These are phyloP conservation scores for Lapara coniferarum DNA, from an alignment of 2,888 invertebrate genomes.

Conservation along the genomic window DNA sequence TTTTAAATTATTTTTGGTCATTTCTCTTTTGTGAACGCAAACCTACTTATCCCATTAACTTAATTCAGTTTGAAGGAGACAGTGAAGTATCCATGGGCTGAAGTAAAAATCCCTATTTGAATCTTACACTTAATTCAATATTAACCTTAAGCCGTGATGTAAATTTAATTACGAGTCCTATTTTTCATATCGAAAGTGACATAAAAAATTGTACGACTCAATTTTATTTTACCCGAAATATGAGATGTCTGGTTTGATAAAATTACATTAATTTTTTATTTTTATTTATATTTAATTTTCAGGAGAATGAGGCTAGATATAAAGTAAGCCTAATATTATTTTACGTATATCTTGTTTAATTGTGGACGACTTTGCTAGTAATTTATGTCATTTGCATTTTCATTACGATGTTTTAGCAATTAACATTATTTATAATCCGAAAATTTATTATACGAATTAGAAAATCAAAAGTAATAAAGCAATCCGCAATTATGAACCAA, in stretches of 20 bases:
- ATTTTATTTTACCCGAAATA: background rate
- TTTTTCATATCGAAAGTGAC: conserved; percentile 14
- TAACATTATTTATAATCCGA: background rate
- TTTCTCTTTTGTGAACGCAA: conserved; percentile 28
- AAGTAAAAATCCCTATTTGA: conserved; percentile 41
- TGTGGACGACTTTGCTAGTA: too few relatives aligned
- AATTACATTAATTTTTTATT: background rate
- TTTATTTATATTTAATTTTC: too few relatives aligned
- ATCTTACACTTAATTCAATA: conserved; percentile 27
- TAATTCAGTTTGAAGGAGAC: conserved; percentile 30
- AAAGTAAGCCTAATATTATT: too few relatives aligned
- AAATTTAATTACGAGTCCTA: conserved; percentile 11
- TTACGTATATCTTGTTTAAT: too few relatives aligned
- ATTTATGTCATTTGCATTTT: too few relatives aligned
- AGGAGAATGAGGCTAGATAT: too few relatives aligned
- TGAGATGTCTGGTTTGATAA: background rate
- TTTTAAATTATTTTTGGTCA: conserved; percentile 19
- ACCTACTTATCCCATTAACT: conserved; percentile 31
- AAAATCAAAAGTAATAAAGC: background rate
- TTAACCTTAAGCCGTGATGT: conserved; percentile 22
- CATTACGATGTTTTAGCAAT: too few relatives aligned
- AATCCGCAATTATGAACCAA: background rate
- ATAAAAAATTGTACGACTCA: background rate
- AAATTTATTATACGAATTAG: background rate
- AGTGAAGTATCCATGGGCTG: conserved; percentile 30